Percentiles rank a stretch among this genome's conserved stretches.
phyloP scores from a whole-genome alignment of 2,113 vertebrate genomes.

The Trichomycterus rosablanca region DNA sequence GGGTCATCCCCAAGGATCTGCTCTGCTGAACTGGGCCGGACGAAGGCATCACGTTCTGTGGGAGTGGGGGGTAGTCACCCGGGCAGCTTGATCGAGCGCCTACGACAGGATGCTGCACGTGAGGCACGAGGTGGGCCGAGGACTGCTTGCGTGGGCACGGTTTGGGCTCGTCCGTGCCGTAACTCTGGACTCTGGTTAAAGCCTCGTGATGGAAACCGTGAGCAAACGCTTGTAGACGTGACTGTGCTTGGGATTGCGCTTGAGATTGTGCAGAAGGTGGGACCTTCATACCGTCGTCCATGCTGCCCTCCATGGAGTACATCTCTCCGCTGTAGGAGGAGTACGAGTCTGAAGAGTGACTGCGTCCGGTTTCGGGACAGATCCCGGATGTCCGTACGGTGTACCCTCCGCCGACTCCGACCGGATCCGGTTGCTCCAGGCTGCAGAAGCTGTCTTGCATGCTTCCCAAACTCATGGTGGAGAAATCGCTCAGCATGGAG shows the following conservation, averaged over 20 bases:
- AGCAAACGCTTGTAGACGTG: conserved; percentile 82
- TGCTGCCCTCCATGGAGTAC: conserved; percentile 83
- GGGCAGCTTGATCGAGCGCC: conserved; percentile 87
- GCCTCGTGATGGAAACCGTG: conserved; percentile 91
- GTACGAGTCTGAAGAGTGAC: conserved; percentile 90
- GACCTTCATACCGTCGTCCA: conserved; percentile 84
- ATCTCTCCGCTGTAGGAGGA: conserved; percentile 91
- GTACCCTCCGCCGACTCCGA: conserved; percentile 33
- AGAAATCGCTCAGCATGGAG: conserved; percentile 93
- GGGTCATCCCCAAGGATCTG: conserved; percentile 93
- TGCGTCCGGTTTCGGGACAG: conserved; percentile 85
- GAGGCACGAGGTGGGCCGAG: conserved; percentile 79
- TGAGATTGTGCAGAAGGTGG: conserved; percentile 52
- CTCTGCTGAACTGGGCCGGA: conserved; percentile 72
- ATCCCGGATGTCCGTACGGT: conserved; percentile 64
- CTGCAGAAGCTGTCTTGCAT: conserved; percentile 91
- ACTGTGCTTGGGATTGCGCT: conserved; percentile 73
- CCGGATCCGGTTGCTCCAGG: conserved; percentile 69
- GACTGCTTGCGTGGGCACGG: conserved; percentile 81
- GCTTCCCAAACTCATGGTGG: conserved; percentile 86
- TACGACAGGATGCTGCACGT: conserved; percentile 78
- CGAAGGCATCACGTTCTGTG: conserved; percentile 78
- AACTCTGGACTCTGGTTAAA: conserved; percentile 86
- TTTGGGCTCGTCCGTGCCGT: conserved; percentile 88
- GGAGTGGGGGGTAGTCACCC: conserved; percentile 83